Evolutionary conservation across 2,797 vertebrate genomes (phyloP).

Genomic region (Rhadinocentrus ornatus): DNA sequence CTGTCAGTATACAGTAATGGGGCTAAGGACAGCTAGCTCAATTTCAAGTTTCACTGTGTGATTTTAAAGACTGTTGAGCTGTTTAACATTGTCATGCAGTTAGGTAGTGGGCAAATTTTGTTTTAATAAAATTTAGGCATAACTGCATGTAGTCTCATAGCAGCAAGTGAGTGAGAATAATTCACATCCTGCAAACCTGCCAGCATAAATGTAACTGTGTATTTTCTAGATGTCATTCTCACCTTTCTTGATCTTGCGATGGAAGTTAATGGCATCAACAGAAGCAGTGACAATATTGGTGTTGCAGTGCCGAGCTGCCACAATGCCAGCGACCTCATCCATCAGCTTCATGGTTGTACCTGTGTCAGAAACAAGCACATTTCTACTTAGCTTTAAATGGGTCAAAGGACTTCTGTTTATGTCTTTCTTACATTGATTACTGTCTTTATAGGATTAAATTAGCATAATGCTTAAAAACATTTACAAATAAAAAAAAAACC

Average conservation of each 20-base stretch:
- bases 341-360: constrained; percentile 98
- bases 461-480: background rate
- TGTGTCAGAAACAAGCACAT: constrained; percentile 62
- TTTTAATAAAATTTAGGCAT: constrained; percentile 2
- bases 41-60: constrained; percentile 31
- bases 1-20: no score
- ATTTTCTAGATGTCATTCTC: constrained; percentile 8
- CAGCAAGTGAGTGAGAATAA: background rate
- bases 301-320: constrained; percentile 92
- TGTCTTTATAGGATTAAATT: background rate
- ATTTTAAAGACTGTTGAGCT: constrained; percentile 22
- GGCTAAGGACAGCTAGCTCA: constrained; percentile 22
- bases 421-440: no score
- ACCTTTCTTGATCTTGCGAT: constrained; percentile 96
- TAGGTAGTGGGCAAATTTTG: constrained; percentile 18
- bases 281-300: constrained; percentile 96
- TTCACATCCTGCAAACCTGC: background rate
- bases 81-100: background rate
- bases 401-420: no score
- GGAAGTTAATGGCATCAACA: constrained; percentile 95
- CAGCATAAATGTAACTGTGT: background rate
- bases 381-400: background rate
- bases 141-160: background rate
- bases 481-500: background rate
- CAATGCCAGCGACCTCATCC: constrained; percentile 96